Evolutionary conservation across 2,888 invertebrate genomes (phyloP), one percentile per base, ranked within the genome.

Genomic region (Conchocele bisecta): DNA sequence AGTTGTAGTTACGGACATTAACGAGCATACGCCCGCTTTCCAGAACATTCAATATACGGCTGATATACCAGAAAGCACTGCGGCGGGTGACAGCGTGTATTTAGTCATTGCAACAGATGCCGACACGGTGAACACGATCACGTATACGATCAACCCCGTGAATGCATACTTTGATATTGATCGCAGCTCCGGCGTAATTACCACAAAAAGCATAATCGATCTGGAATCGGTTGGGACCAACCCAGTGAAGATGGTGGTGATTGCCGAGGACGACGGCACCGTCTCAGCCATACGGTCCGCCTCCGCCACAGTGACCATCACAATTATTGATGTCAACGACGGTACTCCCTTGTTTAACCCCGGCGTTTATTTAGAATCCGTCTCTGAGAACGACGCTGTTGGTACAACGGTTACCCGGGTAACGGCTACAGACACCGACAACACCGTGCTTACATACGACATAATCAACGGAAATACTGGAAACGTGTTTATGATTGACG

Each of bases 321-420:
- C 68, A 11, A 67, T 89, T 5, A 75, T 76, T 15, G 86, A 88
- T 70, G 79, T 75, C 41, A 88, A 88, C 57, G 87, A 88, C 64
- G 79, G 83, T 31, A 82, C 81, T 6, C 88, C 89, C 11, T 70
- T 76, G 29, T 88, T 88, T 68, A 78, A 75, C 17, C 84, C 83
- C 28, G 66, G 72, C 3, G 60, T 76, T 3, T 88, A 88, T 57
- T 42, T 78, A 0, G 58, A 41, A 41, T 57, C 69, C 7, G 65
- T 88, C n/a, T 56, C 64, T 17, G 88, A 88, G 54, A 73, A 84
- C 57, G 53, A 66, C 15, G 56, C 64, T 3, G 51, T 53, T 9
- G 80, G 75, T 2, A 61, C 54, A 0, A 70, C 79, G 13, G 74
- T 86, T 9, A 17, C 71, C 1, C 72, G 75, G 7, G 76, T 88